These are phyloP conservation scores for Endomychus coccineus DNA, from an alignment of 2,888 invertebrate genomes.

Conservation along the genomic window DNA sequence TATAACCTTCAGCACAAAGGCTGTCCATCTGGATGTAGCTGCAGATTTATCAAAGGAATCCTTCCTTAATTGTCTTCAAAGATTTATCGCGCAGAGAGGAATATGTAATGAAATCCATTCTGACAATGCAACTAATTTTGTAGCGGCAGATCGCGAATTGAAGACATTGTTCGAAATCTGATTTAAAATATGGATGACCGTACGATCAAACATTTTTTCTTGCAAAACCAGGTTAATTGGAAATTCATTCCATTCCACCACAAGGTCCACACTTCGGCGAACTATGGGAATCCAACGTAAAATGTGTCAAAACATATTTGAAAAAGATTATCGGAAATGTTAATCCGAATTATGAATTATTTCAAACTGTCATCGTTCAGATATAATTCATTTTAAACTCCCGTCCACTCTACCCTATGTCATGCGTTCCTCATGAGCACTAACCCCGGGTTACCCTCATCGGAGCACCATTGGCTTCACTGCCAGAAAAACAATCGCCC, in stretches of 20 bases:
- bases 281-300: too few relatives aligned
- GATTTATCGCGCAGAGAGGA: slow-evolving; percentile 15
- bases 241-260: not conserved
- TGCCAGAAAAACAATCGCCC: too few relatives aligned
- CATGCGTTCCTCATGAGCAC: not conserved
- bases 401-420: not conserved
- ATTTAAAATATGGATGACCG: too few relatives aligned
- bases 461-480: not conserved
- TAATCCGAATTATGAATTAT: slow-evolving; percentile 2
- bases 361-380: not conserved
- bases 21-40: slow-evolving; percentile 10
- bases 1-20: slow-evolving; percentile 12
- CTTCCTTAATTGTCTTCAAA: slow-evolving; percentile 10
- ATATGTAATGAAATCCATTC: slow-evolving; percentile 7
- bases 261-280: not conserved
- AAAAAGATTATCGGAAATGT: not conserved
- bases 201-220: not conserved
- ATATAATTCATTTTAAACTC: slow-evolving; percentile 1
- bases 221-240: not conserved
- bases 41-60: slow-evolving; percentile 12
- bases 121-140: slow-evolving; percentile 15
- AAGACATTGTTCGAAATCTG: slow-evolving; percentile 2
- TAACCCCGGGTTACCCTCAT: not conserved
- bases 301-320: not conserved
- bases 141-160: slow-evolving; percentile 8